Base-by-base conservation (phyloP, 2,888 invertebrate genomes). In the Orchestes rusci region DNA sequence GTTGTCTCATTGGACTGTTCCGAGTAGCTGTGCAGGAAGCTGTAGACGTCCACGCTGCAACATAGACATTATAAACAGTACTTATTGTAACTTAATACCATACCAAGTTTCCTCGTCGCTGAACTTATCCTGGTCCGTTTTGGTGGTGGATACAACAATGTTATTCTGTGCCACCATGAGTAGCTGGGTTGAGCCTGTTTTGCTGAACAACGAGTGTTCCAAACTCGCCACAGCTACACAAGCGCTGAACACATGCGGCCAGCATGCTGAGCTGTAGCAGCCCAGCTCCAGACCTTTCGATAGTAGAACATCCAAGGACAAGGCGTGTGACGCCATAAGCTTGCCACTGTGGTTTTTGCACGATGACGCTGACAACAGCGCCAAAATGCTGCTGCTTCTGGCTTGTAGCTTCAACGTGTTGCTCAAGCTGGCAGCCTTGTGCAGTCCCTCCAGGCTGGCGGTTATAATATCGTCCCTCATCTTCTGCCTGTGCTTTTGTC, bases 221-320 rank as follows among this genome's bases (percentile, higher is more conserved):
- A 95, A 70, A 59, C 88, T 87, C 3, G 91, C 86, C 4, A 95
- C 89, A 64, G 94, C 93, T 28, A 93, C 82, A 56, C 93, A 93
- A 15, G 93, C 93, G 59, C 86, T 82, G 64, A 97, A 92, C 48
- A 96, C 89, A 63, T 96, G 93, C 51, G 88, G 86, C 96, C 96
- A 96, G 60, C 95, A 95, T 53, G 91, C 89, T 13, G 89, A 78
- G 17, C 93, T 89, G 61, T 93, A 92, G 28, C 92, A 90, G 3
- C 92, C 94, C 4, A 94, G 75, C 62, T 94, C 93, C 38, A 96
- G 71, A 65, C 66, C 68, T 57, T 63, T 62, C 39, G 70, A 76
- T 44, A 96, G 75, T 16, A 96, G 76, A 13, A 95, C 88, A 64
- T 96, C 94, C 72, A 96, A 79, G 29, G 92, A 93, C 51, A 95